Evolutionary conservation across 2,888 invertebrate genomes (phyloP).

Genomic region (Meiosimyza platycephala): DNA sequence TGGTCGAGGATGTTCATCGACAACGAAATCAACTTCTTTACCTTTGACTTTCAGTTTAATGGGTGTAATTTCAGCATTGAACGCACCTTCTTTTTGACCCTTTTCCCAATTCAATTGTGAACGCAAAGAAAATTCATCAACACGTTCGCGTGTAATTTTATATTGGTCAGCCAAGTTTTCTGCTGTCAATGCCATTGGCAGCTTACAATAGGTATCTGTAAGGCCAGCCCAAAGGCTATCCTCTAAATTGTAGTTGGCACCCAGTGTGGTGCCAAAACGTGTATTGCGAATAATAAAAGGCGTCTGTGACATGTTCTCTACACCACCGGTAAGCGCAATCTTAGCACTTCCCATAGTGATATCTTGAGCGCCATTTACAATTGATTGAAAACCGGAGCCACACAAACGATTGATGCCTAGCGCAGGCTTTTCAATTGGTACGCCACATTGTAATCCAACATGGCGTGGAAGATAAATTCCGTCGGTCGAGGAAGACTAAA

Average conservation of each 20-base stretch:
- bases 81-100: slow-evolving; percentile 88
- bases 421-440: slow-evolving; percentile 87
- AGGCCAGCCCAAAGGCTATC: slow-evolving; percentile 91
- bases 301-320: slow-evolving; percentile 95
- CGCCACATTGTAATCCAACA: slow-evolving; percentile 84
- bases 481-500: slow-evolving; percentile 80
- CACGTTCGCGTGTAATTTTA: slow-evolving; percentile 82
- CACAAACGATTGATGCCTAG: slow-evolving; percentile 92
- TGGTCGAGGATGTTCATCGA: slow-evolving; percentile 83
- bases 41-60: slow-evolving; percentile 86
- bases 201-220: slow-evolving; percentile 87
- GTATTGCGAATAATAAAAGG: slow-evolving; percentile 88
- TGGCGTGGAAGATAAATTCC: slow-evolving; percentile 90
- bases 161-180: slow-evolving; percentile 92
- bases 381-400: slow-evolving; percentile 96
- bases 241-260: slow-evolving; percentile 81
- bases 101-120: slow-evolving; percentile 91
- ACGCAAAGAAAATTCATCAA: slow-evolving; percentile 84
- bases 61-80: slow-evolving; percentile 90
- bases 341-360: slow-evolving; percentile 86
- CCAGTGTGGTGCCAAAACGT: slow-evolving; percentile 89
- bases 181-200: slow-evolving; percentile 96
- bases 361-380: slow-evolving; percentile 93
- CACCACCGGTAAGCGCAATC: slow-evolving; percentile 90
- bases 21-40: slow-evolving; percentile 79